Base-by-base conservation (phyloP, 2,797 vertebrate genomes). In the Sarcoramphus papa region DNA sequence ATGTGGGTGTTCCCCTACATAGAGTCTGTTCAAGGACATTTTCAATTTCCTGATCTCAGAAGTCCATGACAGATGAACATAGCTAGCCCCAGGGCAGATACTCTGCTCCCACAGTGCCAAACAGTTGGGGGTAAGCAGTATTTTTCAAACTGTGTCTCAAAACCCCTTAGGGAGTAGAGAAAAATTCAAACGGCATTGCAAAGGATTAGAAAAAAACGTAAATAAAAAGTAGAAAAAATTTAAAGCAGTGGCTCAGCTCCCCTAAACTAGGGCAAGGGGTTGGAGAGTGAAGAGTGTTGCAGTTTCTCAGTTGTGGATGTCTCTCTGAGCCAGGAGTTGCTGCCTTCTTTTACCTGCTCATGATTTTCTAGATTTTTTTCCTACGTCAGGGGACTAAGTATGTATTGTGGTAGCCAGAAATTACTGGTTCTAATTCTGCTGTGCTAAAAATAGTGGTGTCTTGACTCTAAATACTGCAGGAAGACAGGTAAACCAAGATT, bases 371-470 rank as follows among this genome's bases (percentile, higher is more conserved):
- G 3, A 5, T 13, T 20, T 31, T 47, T 70, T 69, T 45, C 10
- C 54, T n/a, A 40, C 17, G 9, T 59, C 60, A 47, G 14, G 2
- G 8, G 2, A 62, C 11, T 25, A 30, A 19, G 3, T 17, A 33
- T 48, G 4, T 31, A 12, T 22, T 16, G 40, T 6, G 2, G 13
- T 9, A 77, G 12, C 12, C 57, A 74, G 23, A 77, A 88, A 47
- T 70, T 17, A 41, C 25, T 45, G 23, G 2, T 50, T 73, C 57
- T 37, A 28, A 41, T 27, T 24, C 12, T 45, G 7, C 60, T 35
- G 12, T n/a, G 5, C 6, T 37, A 40, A 67, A 45, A 14, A 0
- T 2, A 33, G 13, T 5, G 9, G 6, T 18, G 18, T 14, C 17
- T 23, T 57, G 27, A 40, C 13, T 56, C 21, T 59, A 48, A 80